Evolutionary conservation across 2,797 vertebrate genomes (phyloP), one percentile per base, ranked within the genome.

Genomic region (Melanotaenia parkinsoni): DNA sequence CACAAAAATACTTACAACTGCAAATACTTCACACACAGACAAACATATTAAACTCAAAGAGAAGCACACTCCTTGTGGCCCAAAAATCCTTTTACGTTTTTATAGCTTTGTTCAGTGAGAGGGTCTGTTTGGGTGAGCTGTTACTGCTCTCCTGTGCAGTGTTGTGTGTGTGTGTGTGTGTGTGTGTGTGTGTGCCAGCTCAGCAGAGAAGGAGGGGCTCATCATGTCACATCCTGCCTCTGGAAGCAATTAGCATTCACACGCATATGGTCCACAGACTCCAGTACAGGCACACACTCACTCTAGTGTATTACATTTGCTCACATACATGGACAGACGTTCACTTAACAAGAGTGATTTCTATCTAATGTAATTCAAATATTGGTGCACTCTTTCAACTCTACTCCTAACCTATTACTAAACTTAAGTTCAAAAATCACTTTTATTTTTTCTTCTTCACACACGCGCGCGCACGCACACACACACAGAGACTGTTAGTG

Each of bases 211-310:
- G 86, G 89, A 91, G 90, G 87, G 70, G 70, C 79, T 86, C 67
- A 58, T 77, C 37, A 51, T 88, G 86, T 90, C 88, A 93, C 84
- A 90, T 91, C 89, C 89, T 92, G 88, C 70, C 78, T 93, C 89
- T 93, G 93, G 90, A 92, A 92, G 81, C 90, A 91, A 90, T 92
- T 92, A 94, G 83, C 82, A 76, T 88, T 91, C 87, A 91, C 89
- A 93, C 88, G 81, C 91, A 91, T 78, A 83, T 82, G 83, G 76
- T 74, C 71, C 81, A 84, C 85, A 86, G 65, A 56, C 79, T 67
- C 54, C 14, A 58, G 67, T 61, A 35, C 61, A 76, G 40, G 64
- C 59, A 72, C 64, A 72, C 18, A 58, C 79, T 74, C 62, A 53
- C 30, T 60, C 61, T 5, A 37, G 10, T n/a, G 28, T 47, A 12